Percentiles rank a stretch among this genome's conserved stretches.
Evolutionary conservation across 2,888 invertebrate genomes (phyloP).

Genomic region (Timema podura): DNA sequence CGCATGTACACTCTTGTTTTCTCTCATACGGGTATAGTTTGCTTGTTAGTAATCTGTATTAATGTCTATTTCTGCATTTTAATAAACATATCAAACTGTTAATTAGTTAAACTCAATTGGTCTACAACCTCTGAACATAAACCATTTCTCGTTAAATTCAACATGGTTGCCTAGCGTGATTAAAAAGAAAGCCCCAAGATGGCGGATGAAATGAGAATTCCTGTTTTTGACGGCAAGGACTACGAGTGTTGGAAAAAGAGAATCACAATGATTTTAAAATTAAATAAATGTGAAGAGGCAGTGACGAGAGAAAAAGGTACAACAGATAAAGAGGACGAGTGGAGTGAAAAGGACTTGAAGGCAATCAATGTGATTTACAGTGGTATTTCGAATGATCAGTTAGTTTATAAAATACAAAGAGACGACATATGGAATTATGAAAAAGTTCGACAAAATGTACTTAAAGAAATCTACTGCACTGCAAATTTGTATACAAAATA

Average conservation of each 20-base stretch:
- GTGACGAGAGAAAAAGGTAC: neutral
- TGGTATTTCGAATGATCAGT: neutral
- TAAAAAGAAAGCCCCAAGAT: neutral
- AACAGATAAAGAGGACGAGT: neutral
- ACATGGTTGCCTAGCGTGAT: too few relatives aligned
- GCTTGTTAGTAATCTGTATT: too few relatives aligned
- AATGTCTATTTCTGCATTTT: too few relatives aligned
- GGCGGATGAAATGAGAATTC: neutral
- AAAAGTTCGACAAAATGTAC: neutral
- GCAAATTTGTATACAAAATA: neutral
- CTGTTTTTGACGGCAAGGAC: neutral
- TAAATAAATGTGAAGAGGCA: neutral
- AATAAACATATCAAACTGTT: too few relatives aligned
- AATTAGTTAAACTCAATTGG: too few relatives aligned
- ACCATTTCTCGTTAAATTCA: too few relatives aligned
- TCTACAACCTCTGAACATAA: too few relatives aligned
- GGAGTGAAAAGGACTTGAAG: neutral
- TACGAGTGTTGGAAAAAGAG: constrained; percentile 1
- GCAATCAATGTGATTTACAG: neutral
- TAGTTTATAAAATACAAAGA: neutral
- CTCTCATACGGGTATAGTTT: too few relatives aligned
- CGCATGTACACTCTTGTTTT: too few relatives aligned
- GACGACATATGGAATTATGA: neutral
- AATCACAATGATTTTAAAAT: constrained; percentile 5
- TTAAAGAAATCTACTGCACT: too few relatives aligned